These are phyloP conservation scores for Epinephelus lanceolatus DNA, from an alignment of 2,113 vertebrate species.

Conservation along the genomic window DNA sequence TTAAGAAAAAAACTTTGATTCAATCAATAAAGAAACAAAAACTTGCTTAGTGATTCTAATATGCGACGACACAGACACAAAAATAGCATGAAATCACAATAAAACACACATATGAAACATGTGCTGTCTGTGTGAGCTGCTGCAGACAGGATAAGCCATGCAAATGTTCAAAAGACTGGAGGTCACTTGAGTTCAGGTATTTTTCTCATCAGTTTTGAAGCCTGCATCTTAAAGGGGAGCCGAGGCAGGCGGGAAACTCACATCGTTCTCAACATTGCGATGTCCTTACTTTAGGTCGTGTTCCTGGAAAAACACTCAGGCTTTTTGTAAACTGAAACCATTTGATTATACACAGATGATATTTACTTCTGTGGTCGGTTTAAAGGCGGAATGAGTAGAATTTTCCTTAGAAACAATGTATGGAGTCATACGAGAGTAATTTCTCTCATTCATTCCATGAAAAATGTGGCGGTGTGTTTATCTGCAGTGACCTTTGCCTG, in stretches of 20 bases:
- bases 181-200: neutral
- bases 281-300: conserved; percentile 30
- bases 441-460: too few relatives aligned
- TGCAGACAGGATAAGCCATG: neutral
- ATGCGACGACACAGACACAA: neutral
- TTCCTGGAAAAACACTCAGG: conserved; percentile 61
- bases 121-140: neutral
- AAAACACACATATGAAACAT: neutral
- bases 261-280: conserved; percentile 11
- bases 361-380: neutral
- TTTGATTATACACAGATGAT: conserved; percentile 59
- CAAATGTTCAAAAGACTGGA: neutral
- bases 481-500: too few relatives aligned
- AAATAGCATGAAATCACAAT: neutral
- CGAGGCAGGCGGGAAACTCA: conserved; percentile 49
- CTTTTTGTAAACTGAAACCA: conserved; percentile 55
- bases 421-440: too few relatives aligned
- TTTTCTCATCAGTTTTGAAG: neutral
- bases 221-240: conserved; percentile 3
- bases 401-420: too few relatives aligned
- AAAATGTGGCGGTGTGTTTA: too few relatives aligned
- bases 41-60: neutral
- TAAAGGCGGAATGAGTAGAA: too few relatives aligned
- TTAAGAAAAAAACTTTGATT: neutral
- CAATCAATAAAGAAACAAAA: neutral